Evolutionary conservation across 2,797 vertebrate genomes (phyloP).

Genomic region (Pachyuromys duprasi): DNA sequence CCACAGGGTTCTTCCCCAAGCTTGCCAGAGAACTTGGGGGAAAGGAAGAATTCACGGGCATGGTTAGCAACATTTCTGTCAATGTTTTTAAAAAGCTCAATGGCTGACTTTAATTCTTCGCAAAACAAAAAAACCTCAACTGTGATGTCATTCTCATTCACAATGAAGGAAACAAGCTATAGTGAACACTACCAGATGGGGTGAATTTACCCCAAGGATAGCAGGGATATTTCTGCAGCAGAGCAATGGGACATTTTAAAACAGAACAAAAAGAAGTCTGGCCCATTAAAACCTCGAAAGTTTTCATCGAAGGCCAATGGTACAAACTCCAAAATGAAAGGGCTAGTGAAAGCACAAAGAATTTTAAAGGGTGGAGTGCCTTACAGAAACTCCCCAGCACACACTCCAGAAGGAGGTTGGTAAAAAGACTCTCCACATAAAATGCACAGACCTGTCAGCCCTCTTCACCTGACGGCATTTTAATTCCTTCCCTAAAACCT

Average conservation of each 20-base stretch:
- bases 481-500: slow-evolving; percentile 56
- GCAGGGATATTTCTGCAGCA: slow-evolving; percentile 61
- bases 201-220: slow-evolving; percentile 56
- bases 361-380: slow-evolving; percentile 37
- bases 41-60: slow-evolving; percentile 72
- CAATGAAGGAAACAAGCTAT: slow-evolving; percentile 74
- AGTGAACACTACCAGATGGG: slow-evolving; percentile 52
- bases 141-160: slow-evolving; percentile 68
- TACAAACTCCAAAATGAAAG: slow-evolving; percentile 22
- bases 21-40: slow-evolving; percentile 65
- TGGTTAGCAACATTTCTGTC: slow-evolving; percentile 67
- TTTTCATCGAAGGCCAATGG: slow-evolving; percentile 51
- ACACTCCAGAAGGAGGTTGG: slow-evolving; percentile 54
- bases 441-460: slow-evolving; percentile 15
- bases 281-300: slow-evolving; percentile 57
- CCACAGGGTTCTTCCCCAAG: slow-evolving; percentile 62
- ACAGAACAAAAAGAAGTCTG: slow-evolving; percentile 51
- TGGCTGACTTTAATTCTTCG: slow-evolving; percentile 54
- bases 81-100: slow-evolving; percentile 68
- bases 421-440: background rate
- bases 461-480: background rate
- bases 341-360: slow-evolving; percentile 53
- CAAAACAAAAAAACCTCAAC: background rate
- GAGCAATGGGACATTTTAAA: slow-evolving; percentile 61
- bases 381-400: slow-evolving; percentile 73